Percentiles rank a stretch among this genome's conserved stretches.
These are phyloP conservation scores for Hypomesus transpacificus DNA, from an alignment of 2,113 vertebrate species.

Conservation along the genomic window DNA sequence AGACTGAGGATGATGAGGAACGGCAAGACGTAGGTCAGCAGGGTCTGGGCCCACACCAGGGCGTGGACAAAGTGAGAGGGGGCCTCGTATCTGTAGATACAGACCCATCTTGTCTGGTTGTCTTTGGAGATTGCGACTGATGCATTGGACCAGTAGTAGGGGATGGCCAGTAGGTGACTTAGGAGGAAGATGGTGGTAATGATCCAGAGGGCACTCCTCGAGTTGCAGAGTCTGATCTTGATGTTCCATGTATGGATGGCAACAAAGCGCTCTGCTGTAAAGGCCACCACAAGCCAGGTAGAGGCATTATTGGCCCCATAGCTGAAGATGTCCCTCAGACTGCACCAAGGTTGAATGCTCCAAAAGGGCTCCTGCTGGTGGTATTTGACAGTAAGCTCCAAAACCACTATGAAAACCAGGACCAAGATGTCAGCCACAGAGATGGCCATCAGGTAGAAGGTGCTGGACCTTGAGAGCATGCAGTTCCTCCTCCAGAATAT, in stretches of 20 bases:
- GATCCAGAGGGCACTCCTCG: slow-evolving; percentile 38
- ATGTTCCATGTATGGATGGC: slow-evolving; percentile 53
- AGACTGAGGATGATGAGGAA: slow-evolving; percentile 59
- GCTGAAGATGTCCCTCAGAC: slow-evolving; percentile 60
- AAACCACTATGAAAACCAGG: slow-evolving; percentile 56
- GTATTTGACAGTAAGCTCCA: slow-evolving; percentile 57
- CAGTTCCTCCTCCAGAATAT: slow-evolving; percentile 68
- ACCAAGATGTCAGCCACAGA: slow-evolving; percentile 63
- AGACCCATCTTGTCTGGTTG: slow-evolving; percentile 40
- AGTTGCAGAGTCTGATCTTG: slow-evolving; percentile 52
- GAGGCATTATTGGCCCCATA: slow-evolving; percentile 59
- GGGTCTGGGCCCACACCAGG: slow-evolving; percentile 62
- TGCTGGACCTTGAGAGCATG: slow-evolving; percentile 63
- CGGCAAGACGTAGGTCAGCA: slow-evolving; percentile 58
- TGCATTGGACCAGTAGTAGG: slow-evolving; percentile 63
- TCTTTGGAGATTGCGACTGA: slow-evolving; percentile 39
- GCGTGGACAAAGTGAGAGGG: slow-evolving; percentile 43
- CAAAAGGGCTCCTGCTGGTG: slow-evolving; percentile 57
- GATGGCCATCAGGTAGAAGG: slow-evolving; percentile 67
- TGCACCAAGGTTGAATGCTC: slow-evolving; percentile 60
- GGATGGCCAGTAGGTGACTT: slow-evolving; percentile 54
- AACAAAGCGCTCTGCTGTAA: slow-evolving; percentile 61
- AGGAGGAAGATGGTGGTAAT: slow-evolving; percentile 45
- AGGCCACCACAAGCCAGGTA: slow-evolving; percentile 63
- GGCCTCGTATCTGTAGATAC: slow-evolving; percentile 50